Base-by-base conservation (phyloP, 2,888 invertebrate species). In the Erannis defoliaria region DNA sequence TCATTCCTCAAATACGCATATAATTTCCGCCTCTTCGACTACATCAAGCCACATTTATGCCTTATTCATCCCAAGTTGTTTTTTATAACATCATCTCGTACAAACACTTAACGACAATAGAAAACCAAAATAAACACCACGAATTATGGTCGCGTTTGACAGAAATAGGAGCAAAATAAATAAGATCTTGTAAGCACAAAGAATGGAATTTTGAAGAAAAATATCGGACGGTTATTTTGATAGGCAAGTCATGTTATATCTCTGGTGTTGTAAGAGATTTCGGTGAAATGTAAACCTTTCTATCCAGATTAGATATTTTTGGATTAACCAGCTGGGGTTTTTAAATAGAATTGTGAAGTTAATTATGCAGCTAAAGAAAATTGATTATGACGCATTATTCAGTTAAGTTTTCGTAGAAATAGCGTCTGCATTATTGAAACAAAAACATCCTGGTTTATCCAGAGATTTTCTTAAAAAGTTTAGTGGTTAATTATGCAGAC, bases 21-120 rank as follows among this genome's bases (percentile, higher is more conserved):
- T n/a, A 23, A 23, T 23, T 23, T 23, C 5, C 23, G 23, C 35
- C 59, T 60, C 59, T 21, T 18, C 18, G 16, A 14, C 51, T 38
- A 59, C 9, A 60, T 26, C 19, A 37, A 16, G 16, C 29, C 9
- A 40, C 42, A 23, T 53, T 49, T 21, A 49, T 14, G 4, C 10
- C 16, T 23, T 33, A 55, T 55, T 55, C 43, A 50, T 53, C 29
- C 33, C 18, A 31, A 50, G 23, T 54, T 45, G 18, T 54, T 45
- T 49, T 54, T 55, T 50, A 45, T 45, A 59, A 54, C 43, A 48
- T 54, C 49, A 33, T 57, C 49, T 54, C 48, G 42, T 16, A 48
- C 51, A 33, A 64, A 67, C 49, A 64, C 8, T 50, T 55, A n/a
- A 21, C 18, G 21, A 67, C 29, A 64, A 66, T 49, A 58, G 50